These are phyloP conservation scores for Oscheius onirici DNA, from an alignment of 2,888 invertebrate species.

Conservation along the genomic window DNA sequence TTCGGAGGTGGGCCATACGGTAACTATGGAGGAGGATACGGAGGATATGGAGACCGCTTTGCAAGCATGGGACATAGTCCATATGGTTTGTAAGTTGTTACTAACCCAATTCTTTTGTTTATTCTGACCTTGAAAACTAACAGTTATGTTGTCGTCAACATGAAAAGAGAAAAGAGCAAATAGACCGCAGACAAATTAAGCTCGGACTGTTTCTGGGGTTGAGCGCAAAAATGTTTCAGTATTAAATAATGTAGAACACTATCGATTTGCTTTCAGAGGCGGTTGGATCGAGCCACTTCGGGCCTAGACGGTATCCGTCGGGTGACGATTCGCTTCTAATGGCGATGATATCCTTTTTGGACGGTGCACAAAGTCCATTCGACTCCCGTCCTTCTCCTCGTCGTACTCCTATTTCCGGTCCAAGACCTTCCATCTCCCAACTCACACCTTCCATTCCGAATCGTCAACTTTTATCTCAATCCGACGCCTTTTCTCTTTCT, in stretches of 20 bases:
- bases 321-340: background rate
- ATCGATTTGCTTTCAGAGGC: background rate
- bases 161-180: no score
- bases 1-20: slow-evolving; percentile 32
- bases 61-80: slow-evolving; percentile 47
- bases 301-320: background rate
- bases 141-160: no score
- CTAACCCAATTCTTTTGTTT: background rate
- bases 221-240: no score
- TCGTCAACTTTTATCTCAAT: no score
- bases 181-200: no score
- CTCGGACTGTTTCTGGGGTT: no score
- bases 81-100: slow-evolving; percentile 55
- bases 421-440: slow-evolving; percentile 5
- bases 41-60: slow-evolving; percentile 43
- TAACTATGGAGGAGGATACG: slow-evolving; percentile 34
- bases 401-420: background rate
- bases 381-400: slow-evolving; percentile 9
- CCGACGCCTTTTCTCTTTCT: slow-evolving; percentile 4
- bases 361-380: slow-evolving; percentile 19
- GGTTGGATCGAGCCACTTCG: background rate
- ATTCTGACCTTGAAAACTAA: background rate
- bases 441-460: background rate
- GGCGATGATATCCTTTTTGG: slow-evolving; percentile 20
- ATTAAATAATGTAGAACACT: no score